phyloP scores from a whole-genome alignment of 2,888 invertebrate genomes.

The Pristionchus entomophagus region DNA sequence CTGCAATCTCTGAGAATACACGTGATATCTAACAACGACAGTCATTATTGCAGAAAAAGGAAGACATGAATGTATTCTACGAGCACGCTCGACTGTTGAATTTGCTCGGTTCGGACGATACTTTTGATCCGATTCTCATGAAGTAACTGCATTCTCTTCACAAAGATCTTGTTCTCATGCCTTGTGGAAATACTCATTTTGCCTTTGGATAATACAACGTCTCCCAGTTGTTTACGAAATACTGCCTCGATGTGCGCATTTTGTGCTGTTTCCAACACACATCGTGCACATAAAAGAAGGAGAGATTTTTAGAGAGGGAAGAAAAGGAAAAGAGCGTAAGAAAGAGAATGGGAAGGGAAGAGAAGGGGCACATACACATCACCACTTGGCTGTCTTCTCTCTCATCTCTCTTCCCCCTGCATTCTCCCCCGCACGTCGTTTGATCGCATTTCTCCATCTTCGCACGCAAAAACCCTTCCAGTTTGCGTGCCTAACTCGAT shows the following conservation, averaged over 20 bases:
- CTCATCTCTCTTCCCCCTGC: neutral
- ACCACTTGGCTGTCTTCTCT: neutral
- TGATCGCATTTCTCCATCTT: neutral
- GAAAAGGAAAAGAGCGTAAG: neutral
- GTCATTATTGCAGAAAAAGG: neutral
- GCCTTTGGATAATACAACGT: neutral
- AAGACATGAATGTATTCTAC: conserved; percentile 5
- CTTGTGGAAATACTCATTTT: too few species aligned
- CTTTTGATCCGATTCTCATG: too few species aligned
- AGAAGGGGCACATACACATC: neutral
- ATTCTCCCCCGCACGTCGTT: neutral
- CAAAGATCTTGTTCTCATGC: too few species aligned
- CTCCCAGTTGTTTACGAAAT: neutral
- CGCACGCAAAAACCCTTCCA: neutral
- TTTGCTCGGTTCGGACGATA: too few species aligned
- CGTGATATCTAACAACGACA: too few species aligned
- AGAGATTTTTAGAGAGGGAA: neutral
- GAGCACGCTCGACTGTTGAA: neutral
- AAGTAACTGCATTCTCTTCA: too few species aligned
- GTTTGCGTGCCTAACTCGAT: neutral
- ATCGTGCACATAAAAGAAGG: neutral
- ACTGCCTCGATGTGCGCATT: neutral
- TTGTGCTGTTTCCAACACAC: neutral
- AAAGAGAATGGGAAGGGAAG: neutral
- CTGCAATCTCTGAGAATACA: too few species aligned